Evolutionary conservation across 1,140 invertebrate species (phyloP), one percentile per base, ranked within the genome.

Genomic region (Sinonovacula constricta): DNA sequence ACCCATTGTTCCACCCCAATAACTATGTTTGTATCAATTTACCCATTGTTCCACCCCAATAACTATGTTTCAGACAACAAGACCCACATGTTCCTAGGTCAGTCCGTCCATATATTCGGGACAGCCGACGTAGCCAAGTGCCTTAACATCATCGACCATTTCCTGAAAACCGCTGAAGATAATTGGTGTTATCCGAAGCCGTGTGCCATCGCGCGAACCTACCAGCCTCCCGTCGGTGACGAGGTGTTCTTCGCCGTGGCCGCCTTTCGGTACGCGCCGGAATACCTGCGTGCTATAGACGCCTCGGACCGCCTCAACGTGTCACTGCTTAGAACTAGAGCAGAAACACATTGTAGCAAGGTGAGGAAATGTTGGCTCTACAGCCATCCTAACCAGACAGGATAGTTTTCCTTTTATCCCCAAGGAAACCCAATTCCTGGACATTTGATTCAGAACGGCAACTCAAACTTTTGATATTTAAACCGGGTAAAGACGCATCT

Each of bases 141-240:
- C 78, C 70, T 81, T 78, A 39, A 66, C 22, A 79, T 88, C 22
- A 66, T 89, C 51, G 30, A 74, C 31, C 39, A 71, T 18, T 84
- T 89, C 51, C 79, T 88, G 28, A 30, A 76, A 54, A 84, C 80
- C 34, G 74, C 79, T 30, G 59, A 71, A 39, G 76, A 80, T 45
- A 54, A 63, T 45, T 56, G 63, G 45, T 90, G 89, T 69, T 83
- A 84, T 63, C 89, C 89, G 4, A 86, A 88, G 63, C 89, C 89
- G 12, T 90, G 88, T 83, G 82, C 85, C 49, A 87, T 89, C 36
- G 85, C 85, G 24, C 65, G 54, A 1, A 84, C 84, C 3, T 89
- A 89, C 80, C 88, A 89, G 74, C 86, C 89, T 0, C 71, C 80
- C 5, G 72, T 89, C 10, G 77, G 59, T 3, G 69, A 79, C 34